These are phyloP conservation scores for Microchrysa polita DNA, from an alignment of 2,888 invertebrate species.

Conservation along the genomic window DNA sequence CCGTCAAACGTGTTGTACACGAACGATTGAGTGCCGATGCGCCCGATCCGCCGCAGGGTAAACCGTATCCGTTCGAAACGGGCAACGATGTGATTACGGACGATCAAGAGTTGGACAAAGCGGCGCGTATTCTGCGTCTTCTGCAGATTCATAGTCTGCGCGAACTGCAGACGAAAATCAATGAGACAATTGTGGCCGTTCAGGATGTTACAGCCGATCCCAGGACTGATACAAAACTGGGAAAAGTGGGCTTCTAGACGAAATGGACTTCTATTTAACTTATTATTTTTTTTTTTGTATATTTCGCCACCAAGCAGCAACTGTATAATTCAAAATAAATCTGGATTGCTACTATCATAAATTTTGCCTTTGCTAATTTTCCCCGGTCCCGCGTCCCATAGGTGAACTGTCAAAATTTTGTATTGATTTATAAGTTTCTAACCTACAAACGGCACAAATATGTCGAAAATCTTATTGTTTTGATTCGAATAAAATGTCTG, in stretches of 20 bases:
- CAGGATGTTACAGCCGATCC: constrained; percentile 96
- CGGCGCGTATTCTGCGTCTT: constrained; percentile 80
- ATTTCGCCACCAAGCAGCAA: no score
- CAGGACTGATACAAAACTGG: constrained; percentile 93
- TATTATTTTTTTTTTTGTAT: constrained; percentile 3
- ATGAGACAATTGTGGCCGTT: constrained; percentile 91
- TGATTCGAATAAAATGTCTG: constrained; percentile 2
- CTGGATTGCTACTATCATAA: no score
- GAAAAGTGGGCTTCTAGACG: constrained; percentile 82
- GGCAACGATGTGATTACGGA: constrained; percentile 73
- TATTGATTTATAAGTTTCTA: no score
- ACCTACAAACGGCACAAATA: neutral
- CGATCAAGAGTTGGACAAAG: constrained; percentile 73
- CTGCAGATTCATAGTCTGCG: constrained; percentile 70
- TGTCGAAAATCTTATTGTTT: neutral
- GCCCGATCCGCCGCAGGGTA: constrained; percentile 64
- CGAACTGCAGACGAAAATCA: constrained; percentile 88
- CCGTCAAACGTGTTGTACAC: constrained; percentile 71
- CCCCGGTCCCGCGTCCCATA: neutral
- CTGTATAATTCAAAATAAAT: no score
- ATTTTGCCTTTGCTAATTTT: neutral
- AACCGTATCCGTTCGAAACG: constrained; percentile 75
- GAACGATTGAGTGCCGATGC: constrained; percentile 70
- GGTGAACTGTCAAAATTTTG: no score
- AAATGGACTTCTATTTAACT: neutral